Percentiles rank a stretch among this genome's conserved stretches.
These are phyloP conservation scores for Ceramica pisi DNA, from an alignment of 2,888 invertebrate species.

Conservation along the genomic window DNA sequence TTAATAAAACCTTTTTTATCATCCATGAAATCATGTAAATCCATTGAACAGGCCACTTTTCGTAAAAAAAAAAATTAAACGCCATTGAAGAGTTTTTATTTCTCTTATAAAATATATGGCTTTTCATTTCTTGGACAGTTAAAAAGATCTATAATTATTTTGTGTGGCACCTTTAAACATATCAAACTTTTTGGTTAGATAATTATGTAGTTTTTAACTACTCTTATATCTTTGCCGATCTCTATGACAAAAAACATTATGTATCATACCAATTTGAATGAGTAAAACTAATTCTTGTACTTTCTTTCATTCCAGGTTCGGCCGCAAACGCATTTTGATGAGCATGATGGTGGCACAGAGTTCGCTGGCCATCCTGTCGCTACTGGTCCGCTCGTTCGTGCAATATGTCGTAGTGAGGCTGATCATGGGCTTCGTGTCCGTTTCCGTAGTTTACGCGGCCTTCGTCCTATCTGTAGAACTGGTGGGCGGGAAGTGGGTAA, in stretches of 20 bases:
- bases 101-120: not conserved
- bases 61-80: not conserved
- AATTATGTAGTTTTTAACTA: no score
- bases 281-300: not conserved
- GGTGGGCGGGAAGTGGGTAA: slow-evolving; percentile 95
- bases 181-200: no score
- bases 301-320: slow-evolving; percentile 89
- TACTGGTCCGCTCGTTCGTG: slow-evolving; percentile 93
- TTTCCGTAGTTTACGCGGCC: slow-evolving; percentile 95
- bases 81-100: not conserved
- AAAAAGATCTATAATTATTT: no score
- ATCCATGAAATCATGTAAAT: not conserved
- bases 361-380: slow-evolving; percentile 92
- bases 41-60: not conserved
- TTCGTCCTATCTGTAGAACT: slow-evolving; percentile 95
- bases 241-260: not conserved
- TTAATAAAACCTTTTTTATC: slow-evolving; percentile 3
- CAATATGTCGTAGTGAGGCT: slow-evolving; percentile 93
- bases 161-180: no score
- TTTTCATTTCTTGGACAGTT: not conserved
- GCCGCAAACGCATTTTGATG: slow-evolving; percentile 94
- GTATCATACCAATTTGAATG: not conserved
- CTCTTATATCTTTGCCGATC: not conserved
- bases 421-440: slow-evolving; percentile 94
- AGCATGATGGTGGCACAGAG: slow-evolving; percentile 93